Evolutionary conservation across 2,888 invertebrate genomes (phyloP).

Genomic region (Crioceris asparagi): DNA sequence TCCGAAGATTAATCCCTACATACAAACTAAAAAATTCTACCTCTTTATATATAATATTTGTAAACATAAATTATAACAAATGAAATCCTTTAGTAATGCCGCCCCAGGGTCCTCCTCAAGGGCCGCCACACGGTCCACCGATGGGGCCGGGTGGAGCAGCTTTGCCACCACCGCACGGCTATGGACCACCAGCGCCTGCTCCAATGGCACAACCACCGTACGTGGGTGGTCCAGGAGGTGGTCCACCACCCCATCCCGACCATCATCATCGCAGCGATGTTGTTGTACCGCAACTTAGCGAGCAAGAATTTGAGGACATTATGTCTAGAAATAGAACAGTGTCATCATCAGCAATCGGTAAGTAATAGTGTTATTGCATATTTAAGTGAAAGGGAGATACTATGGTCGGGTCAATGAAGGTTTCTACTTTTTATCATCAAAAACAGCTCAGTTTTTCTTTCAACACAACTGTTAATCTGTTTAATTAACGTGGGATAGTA

Average conservation of each 20-base stretch:
- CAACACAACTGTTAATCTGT: not conserved
- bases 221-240: slow-evolving; percentile 43
- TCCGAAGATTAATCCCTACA: no score
- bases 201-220: slow-evolving; percentile 43
- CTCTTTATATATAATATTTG: no score
- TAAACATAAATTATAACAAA: no score
- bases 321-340: slow-evolving; percentile 96
- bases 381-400: no score
- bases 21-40: no score
- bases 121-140: slow-evolving; percentile 53
- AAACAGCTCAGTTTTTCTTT: not conserved
- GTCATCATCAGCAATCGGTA: slow-evolving; percentile 86
- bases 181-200: slow-evolving; percentile 48
- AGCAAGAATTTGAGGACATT: slow-evolving; percentile 96
- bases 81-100: slow-evolving; percentile 50
- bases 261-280: slow-evolving; percentile 47
- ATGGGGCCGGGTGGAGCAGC: slow-evolving; percentile 37
- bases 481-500: not conserved
- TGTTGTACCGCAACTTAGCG: slow-evolving; percentile 60
- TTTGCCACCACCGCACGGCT: slow-evolving; percentile 48
- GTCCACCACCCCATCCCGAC: slow-evolving; percentile 46
- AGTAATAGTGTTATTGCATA: not conserved
- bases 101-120: slow-evolving; percentile 52
- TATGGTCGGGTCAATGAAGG: no score
- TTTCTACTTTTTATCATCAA: not conserved